phyloP scores from a whole-genome alignment of 2,888 invertebrate genomes.

The Aleiodes testaceus region DNA sequence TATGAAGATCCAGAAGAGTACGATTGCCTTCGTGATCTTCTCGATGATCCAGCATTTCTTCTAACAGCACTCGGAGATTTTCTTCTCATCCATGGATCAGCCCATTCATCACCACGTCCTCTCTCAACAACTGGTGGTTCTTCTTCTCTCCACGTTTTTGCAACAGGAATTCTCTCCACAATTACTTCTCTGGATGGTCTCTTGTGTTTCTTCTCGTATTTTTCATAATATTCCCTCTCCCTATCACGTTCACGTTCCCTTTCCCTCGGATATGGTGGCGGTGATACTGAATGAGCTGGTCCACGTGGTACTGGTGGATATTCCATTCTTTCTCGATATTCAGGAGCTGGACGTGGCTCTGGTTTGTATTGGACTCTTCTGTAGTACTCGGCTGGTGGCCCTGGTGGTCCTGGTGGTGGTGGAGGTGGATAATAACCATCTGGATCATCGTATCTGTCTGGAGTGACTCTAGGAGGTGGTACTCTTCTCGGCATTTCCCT shows the following conservation, averaged over 20 bases:
- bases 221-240: slow-evolving; percentile 70
- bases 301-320: slow-evolving; percentile 64
- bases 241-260: slow-evolving; percentile 65
- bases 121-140: slow-evolving; percentile 66
- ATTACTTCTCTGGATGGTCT: slow-evolving; percentile 84
- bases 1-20: slow-evolving; percentile 85
- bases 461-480: slow-evolving; percentile 66
- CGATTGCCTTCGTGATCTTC: slow-evolving; percentile 75
- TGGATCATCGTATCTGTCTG: slow-evolving; percentile 66
- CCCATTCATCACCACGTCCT: slow-evolving; percentile 89
- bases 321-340: slow-evolving; percentile 69
- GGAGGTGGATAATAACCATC: slow-evolving; percentile 67
- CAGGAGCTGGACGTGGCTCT: slow-evolving; percentile 63
- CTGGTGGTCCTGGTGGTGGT: slow-evolving; percentile 59
- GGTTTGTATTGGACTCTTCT: slow-evolving; percentile 71
- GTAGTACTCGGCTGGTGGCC: slow-evolving; percentile 68
- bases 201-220: slow-evolving; percentile 71
- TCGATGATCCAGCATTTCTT: slow-evolving; percentile 62
- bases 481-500: slow-evolving; percentile 63
- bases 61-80: slow-evolving; percentile 76
- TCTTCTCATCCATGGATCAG: slow-evolving; percentile 93
- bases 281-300: slow-evolving; percentile 66
- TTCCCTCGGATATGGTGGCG: slow-evolving; percentile 66
- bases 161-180: slow-evolving; percentile 79
- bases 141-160: slow-evolving; percentile 70